A percentile compares a stretch with the other conserved stretches of the same genome.
These are phyloP conservation scores for Brachypterus glaber DNA, from an alignment of 2,888 invertebrate species.

Conservation along the genomic window DNA sequence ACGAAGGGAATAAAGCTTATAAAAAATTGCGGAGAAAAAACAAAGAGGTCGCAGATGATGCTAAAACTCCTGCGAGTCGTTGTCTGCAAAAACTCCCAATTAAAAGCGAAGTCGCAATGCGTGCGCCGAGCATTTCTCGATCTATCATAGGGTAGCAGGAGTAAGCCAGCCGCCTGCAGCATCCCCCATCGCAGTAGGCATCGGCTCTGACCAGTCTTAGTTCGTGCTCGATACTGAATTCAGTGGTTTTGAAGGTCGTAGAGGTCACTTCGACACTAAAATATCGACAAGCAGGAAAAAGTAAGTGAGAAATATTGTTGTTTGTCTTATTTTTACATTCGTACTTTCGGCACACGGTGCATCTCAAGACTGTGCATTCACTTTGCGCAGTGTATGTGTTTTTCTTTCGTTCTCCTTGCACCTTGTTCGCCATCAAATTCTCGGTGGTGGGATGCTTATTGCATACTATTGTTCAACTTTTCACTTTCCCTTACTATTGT, in stretches of 20 bases:
- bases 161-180: slow-evolving; percentile 28
- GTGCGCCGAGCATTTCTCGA: slow-evolving; percentile 41
- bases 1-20: slow-evolving; percentile 15
- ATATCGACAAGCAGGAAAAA: not conserved
- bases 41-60: slow-evolving; percentile 13
- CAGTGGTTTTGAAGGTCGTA: slow-evolving; percentile 32
- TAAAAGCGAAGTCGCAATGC: slow-evolving; percentile 41
- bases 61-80: slow-evolving; percentile 19
- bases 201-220: slow-evolving; percentile 37
- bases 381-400: not conserved
- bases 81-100: slow-evolving; percentile 41
- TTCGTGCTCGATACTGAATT: slow-evolving; percentile 35
- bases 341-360: not conserved
- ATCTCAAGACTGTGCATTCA: not conserved
- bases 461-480: too few relatives aligned
- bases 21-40: slow-evolving; percentile 21
- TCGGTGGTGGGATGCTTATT: too few relatives aligned
- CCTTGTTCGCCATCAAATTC: too few relatives aligned
- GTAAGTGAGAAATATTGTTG: not conserved
- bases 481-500: not conserved
- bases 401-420: not conserved
- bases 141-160: slow-evolving; percentile 37
- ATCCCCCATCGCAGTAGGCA: slow-evolving; percentile 35
- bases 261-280: slow-evolving; percentile 25
- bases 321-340: not conserved